Evolutionary conservation across 2,113 vertebrate genomes (phyloP), one percentile per base, ranked within the genome.

Genomic region (Misgurnus anguillicaudatus): DNA sequence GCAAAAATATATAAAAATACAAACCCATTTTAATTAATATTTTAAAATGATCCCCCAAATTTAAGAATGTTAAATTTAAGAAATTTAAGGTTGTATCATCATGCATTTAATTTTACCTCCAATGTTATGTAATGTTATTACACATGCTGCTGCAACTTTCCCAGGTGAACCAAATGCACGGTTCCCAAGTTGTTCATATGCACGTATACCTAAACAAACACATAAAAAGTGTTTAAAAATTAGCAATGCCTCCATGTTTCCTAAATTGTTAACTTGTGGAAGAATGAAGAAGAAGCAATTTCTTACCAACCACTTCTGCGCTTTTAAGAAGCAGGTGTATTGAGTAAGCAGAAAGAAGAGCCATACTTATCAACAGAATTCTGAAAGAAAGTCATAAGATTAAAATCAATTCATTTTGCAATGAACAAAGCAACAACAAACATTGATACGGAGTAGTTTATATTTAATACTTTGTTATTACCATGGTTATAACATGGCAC

Each of bases 171-270:
- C 93, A 62, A 96, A 94, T 0, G 94, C 94, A 81, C 89, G 89
- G n/a, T 92, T 61, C n/a, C 95, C 95, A 9, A 96, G 88, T 82
- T 95, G 93, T 81, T 96, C 95, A 21, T 95, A 96, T 6, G 93
- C 94, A 16, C 92, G 88, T 47, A 94, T 95, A 21, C 95, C 95
- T 95, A 78, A 63, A 84, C 21, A 74, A 6, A 55, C 41, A 82
- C 0, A 53, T 39, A 51, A 60, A 16, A 70, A 4, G 36, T 4
- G 31, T 14, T 68, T 55, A 10, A 36, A 4, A 47, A 42, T 16
- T 2, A 31, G 24, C 24, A 31, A 31, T 31, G 24, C 3, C 2
- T 31, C 2, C 24, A 31, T 31, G 24, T 31, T 31, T 31, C 24
- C 24, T 31, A 31, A 31, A 31, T 1, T 31, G 24, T 31, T 2